A percentile compares a stretch with the other conserved stretches of the same genome.
Evolutionary conservation across 1,140 invertebrate genomes (phyloP).

Genomic region (Zeugodacus cucurbitae): DNA sequence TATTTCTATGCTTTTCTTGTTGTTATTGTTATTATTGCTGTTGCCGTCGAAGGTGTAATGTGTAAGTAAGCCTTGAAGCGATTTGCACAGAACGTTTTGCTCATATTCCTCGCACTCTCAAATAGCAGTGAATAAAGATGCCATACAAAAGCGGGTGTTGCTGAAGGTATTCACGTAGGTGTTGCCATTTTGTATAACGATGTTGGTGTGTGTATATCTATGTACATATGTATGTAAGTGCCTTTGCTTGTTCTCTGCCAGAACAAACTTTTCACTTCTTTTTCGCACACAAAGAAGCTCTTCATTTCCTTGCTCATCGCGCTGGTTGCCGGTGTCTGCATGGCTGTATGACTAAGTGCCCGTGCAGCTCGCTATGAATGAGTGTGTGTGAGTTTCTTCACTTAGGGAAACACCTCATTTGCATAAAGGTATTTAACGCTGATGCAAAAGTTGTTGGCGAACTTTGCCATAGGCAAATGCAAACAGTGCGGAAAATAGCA

Average conservation of each 20-base stretch:
- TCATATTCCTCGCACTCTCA: slow-evolving; percentile 14
- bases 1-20: background rate
- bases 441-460: background rate
- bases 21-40: background rate
- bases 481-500: background rate
- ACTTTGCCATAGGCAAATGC: background rate
- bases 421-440: slow-evolving; percentile 31
- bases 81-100: background rate
- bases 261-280: background rate
- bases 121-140: background rate
- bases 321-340: background rate
- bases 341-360: background rate
- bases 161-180: background rate
- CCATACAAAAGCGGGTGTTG: background rate
- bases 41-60: background rate
- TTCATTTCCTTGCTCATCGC: slow-evolving; percentile 5
- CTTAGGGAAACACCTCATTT: slow-evolving; percentile 27
- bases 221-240: background rate
- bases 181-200: background rate
- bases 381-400: background rate
- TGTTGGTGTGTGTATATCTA: background rate
- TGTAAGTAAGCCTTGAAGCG: background rate
- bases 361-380: background rate
- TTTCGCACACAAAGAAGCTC: background rate
- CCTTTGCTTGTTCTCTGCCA: background rate